Base-by-base conservation (phyloP, 2,888 invertebrate species). In the Hirtodrosophila histrioides region DNA sequence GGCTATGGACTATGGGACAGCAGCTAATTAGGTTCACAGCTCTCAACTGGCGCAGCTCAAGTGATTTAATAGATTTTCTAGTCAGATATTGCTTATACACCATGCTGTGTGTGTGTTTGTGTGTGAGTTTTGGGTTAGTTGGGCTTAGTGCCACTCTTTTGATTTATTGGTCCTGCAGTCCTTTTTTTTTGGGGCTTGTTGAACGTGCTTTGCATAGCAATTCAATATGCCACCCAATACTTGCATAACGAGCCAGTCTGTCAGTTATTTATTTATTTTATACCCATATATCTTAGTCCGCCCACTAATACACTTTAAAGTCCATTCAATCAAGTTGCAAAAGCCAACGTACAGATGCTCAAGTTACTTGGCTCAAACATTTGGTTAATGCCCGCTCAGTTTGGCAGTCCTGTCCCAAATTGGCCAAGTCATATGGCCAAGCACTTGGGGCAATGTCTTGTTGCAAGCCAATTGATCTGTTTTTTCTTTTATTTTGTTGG, bases 191-290 rank as follows among this genome's bases (percentile, higher is more conserved):
- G 8, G 43, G 27, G 35, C 33, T 31, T 12, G 24, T 4, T 17
- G 23, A 50, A 79, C 82, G 85, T 78, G 82, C 73, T 58, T 63
- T 46, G 84, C 80, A 74, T 73, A 39, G 24, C 10, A 51, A 24
- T 51, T 31, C 45, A 6, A 11, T 56, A 40, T 39, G 35, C 12
- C 35, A 45, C 12, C 10, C 35, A 24, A 10, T 31, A 23, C 27
- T 43, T 12, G 49, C 17, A 29, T 39, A 50, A 39, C 49, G 29
- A 33, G 35, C 50, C 24, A 29, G 37, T 27, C 37, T 49, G 36
- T 31, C 40, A 49, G 55, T 53, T 56, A 69, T 69, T 65, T 60
- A 75, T 66, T 65, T 54, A 55, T 53, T 62, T 27, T 46, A 44
- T 33, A 24, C 35, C n/a, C 33, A 56, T 41, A 46, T 37, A 27